Base-by-base conservation (phyloP, 1,140 invertebrate species). In the Arion vulgaris region DNA sequence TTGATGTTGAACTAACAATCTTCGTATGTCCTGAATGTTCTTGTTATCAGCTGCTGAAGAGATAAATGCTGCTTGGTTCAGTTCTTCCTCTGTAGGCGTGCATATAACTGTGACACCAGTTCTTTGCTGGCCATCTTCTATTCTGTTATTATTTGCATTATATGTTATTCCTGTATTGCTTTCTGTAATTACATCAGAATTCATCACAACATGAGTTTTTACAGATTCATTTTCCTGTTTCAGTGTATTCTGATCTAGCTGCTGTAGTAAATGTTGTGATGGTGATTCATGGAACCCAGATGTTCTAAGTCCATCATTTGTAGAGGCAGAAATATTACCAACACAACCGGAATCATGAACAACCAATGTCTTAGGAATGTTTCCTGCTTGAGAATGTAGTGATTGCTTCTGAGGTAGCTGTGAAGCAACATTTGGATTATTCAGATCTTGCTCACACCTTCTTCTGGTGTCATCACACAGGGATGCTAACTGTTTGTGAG, bases 21-120 rank as follows among this genome's bases (percentile, higher is more conserved):
- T 85, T 66, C 89, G 85, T 32, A 88, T 76, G 19, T 81, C 85
- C 57, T 85, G 81, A 0, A 90, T 62, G 68, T 88, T 83, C 83
- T 88, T 83, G 57, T 88, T 83, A 45, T 85, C 81, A 38, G 79
- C 49, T 2, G 80, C 66, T 72, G 86, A 36, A 11, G 86, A 86
- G 36, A 88, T 88, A 62, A 88, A 82, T 49, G 86, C 87, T 49
- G 77, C 72, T 49, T 86, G 83, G 71, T 84, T 87, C 11, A 57
- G 62, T 36, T 84, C 83, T 17, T 81, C 84, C 11, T 57, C 53
- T 57, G 53, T 23, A 45, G 15, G 41, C 41, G 41, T 45, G 5
- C 41, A 7, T 45, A 7, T 45, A 7, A 7, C 41, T 45, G 5
- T 45, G 41, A n/a, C 15, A 45, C 15, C 41, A 45, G 53, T n/a